phyloP scores from a whole-genome alignment of 2,113 vertebrate species.

The Hippoglossus stenolepis region DNA sequence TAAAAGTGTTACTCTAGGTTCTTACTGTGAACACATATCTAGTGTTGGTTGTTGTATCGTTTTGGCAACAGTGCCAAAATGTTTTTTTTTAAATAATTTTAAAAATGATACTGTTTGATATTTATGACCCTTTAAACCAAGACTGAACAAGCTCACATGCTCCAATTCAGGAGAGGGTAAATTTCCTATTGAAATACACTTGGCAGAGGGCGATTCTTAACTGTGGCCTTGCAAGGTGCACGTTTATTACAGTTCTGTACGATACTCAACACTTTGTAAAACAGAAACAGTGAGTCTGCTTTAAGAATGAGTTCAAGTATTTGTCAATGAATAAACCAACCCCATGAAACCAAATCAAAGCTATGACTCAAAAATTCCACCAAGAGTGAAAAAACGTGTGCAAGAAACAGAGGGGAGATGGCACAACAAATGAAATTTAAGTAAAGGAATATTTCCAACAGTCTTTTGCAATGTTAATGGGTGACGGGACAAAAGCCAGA shows the following conservation, averaged over 20 bases:
- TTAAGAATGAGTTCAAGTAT: constrained; percentile 3
- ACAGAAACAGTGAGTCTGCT: constrained; percentile 7
- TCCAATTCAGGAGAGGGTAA: too few species aligned
- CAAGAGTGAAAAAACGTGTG: constrained; percentile 16
- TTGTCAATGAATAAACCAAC: constrained; percentile 28
- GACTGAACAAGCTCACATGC: too few species aligned
- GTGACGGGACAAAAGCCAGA: constrained; percentile 57
- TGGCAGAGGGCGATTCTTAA: not conserved
- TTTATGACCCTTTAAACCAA: too few species aligned
- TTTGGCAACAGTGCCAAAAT: too few species aligned
- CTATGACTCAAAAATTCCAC: constrained; percentile 32
- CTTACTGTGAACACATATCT: too few species aligned
- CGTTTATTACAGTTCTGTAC: constrained; percentile 4
- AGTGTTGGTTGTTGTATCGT: too few species aligned
- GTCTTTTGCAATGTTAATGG: constrained; percentile 58
- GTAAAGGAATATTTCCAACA: constrained; percentile 53
- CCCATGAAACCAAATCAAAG: constrained; percentile 41
- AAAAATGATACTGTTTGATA: too few species aligned
- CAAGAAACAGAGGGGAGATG: not conserved
- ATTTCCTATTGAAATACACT: not conserved
- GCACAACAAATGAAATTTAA: constrained; percentile 40
- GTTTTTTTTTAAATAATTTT: too few species aligned
- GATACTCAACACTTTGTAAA: not conserved
- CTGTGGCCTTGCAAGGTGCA: not conserved
- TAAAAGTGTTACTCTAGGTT: too few species aligned